Evolutionary conservation across 2,113 vertebrate species (phyloP).

Genomic region (Collichthys lucidus): DNA sequence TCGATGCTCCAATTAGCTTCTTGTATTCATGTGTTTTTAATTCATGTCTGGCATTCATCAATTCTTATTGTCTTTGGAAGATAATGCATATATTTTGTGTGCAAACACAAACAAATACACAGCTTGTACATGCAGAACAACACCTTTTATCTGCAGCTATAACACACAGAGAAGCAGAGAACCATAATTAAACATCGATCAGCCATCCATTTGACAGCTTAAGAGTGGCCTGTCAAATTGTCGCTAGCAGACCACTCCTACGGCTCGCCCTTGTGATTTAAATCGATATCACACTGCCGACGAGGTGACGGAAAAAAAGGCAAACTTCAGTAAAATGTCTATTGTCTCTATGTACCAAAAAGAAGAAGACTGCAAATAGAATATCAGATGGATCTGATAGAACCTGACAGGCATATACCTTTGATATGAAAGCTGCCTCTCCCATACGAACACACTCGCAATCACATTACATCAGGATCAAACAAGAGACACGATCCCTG

Average conservation of each 20-base stretch:
- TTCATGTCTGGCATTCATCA: neutral
- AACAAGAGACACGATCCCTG: conserved; percentile 41
- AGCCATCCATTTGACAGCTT: conserved; percentile 25
- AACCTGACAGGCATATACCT: conserved; percentile 60
- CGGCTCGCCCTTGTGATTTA: conserved; percentile 15
- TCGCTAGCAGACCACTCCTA: neutral
- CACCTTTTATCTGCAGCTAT: neutral
- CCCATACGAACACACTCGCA: conserved; percentile 26
- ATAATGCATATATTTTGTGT: neutral
- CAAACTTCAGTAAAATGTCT: conserved; percentile 14
- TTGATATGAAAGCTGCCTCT: conserved; percentile 39
- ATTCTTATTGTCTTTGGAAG: neutral
- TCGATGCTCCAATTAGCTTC: neutral
- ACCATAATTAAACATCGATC: conserved; percentile 50
- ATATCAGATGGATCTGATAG: conserved; percentile 26
- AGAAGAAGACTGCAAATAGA: conserved; percentile 32
- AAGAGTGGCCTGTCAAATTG: conserved; percentile 47
- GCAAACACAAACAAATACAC: neutral
- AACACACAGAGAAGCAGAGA: conserved; percentile 5
- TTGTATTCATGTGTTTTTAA: neutral
- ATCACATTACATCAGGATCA: conserved; percentile 60
- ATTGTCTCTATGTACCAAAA: conserved; percentile 6
- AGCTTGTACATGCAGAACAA: neutral
- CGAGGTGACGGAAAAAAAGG: neutral
- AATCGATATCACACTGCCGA: conserved; percentile 32